phyloP scores from a whole-genome alignment of 2,797 vertebrate species.

The Acanthurus tractus region DNA sequence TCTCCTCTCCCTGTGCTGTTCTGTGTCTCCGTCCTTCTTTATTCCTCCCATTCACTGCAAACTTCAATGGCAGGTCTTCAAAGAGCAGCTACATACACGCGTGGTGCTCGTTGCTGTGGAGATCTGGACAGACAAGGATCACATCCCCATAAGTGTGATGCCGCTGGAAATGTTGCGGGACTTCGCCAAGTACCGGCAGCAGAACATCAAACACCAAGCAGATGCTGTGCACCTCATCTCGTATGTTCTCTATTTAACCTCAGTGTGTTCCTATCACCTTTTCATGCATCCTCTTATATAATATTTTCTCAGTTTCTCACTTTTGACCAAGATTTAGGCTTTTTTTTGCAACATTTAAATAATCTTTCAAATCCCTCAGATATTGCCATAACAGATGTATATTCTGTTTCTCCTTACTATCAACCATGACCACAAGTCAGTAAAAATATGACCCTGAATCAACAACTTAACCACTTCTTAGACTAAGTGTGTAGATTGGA shows the following conservation, averaged over 20 bases:
- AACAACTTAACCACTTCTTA: not conserved
- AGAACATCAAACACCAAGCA: conserved; percentile 91
- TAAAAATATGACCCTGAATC: not conserved
- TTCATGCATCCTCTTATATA: not conserved
- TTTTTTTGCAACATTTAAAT: not conserved
- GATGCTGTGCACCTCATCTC: conserved; percentile 96
- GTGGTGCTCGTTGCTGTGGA: conserved; percentile 97
- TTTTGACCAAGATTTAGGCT: not conserved
- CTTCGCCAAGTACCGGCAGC: conserved; percentile 95
- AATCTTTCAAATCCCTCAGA: not conserved
- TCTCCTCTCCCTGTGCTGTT: conserved; percentile 54
- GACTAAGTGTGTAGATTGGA: not conserved
- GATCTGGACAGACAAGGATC: conserved; percentile 96
- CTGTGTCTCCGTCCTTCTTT: conserved; percentile 26
- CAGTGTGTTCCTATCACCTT: not conserved
- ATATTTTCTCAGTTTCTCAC: not conserved
- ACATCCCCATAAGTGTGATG: conserved; percentile 90
- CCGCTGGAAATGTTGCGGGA: conserved; percentile 94
- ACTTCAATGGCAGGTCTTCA: conserved; percentile 91
- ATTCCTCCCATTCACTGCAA: conserved; percentile 39
- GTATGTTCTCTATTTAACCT: conserved; percentile 81
- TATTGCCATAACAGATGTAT: not conserved
- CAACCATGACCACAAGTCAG: no score
- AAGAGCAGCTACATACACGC: conserved; percentile 96
- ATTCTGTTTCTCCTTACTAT: not conserved